Evolutionary conservation across 2,888 invertebrate species (phyloP), one percentile per base, ranked within the genome.

Genomic region (Nudaria mundana): DNA sequence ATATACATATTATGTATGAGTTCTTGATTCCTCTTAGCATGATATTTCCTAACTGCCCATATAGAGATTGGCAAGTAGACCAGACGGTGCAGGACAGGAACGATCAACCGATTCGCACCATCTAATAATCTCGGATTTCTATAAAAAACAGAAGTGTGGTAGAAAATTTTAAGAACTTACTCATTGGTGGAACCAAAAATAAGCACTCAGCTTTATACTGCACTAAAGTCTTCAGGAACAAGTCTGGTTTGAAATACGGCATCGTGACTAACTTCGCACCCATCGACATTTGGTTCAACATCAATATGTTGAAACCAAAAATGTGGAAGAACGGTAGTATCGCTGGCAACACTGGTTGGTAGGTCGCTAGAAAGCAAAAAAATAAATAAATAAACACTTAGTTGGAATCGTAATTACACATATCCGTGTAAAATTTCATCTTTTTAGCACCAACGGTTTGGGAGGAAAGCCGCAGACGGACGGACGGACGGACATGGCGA

Each of bases 261-360:
- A 96, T 58, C 0, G 94, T 94, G 5, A 94, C 89, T 15, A 94
- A 57, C 53, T 93, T 93, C 3, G 85, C 83, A 1, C 96, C 95
- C 3, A 87, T 63, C 1, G 81, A 71, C 63, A 95, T 65, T 36
- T 91, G 88, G 34, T 90, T 90, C 24, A 93, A 54, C 76, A 94
- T 85, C n/a, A 91, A 76, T 0, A 91, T 78, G n/a, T 91, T 91
- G 53, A 94, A 88, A 0, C 95, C 96, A 67, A 94, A 96, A 46
- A 95, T 94, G 75, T 97, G 97, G 77, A 93, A 96, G 77, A 95
- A 92, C 0, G 97, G 96, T 23, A 97, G 71, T 3, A 96, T 84
- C 2, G 91, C 91, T 8, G 94, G 91, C 28, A 92, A 33, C 0
- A 92, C 87, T 32, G 93, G 91, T 69, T 94, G 94, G 47, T 81